Evolutionary conservation across 2,113 vertebrate genomes (phyloP).

Genomic region (Lipophrys pholis): DNA sequence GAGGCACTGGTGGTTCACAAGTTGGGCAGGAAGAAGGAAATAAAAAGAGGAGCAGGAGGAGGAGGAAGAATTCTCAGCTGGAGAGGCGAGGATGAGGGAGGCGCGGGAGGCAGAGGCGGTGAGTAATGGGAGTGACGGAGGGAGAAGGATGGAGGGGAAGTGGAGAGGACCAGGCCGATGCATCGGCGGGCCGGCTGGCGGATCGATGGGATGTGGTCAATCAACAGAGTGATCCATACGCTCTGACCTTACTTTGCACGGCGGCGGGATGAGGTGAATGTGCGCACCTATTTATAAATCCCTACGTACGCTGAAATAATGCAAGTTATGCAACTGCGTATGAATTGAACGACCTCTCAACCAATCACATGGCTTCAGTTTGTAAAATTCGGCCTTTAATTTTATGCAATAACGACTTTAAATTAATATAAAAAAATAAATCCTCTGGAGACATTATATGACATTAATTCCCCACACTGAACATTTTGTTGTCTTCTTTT

Average conservation of each 20-base stretch:
- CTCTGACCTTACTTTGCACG: slow-evolving; percentile 63
- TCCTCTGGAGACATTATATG: neutral
- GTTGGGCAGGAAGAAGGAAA: slow-evolving; percentile 37
- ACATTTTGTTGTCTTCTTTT: slow-evolving; percentile 37
- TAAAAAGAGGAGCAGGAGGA: slow-evolving; percentile 15
- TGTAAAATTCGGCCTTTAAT: neutral
- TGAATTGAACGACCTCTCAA: slow-evolving; percentile 14
- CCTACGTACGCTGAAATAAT: slow-evolving; percentile 32
- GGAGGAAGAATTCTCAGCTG: slow-evolving; percentile 19
- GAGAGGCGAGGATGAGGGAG: slow-evolving; percentile 47
- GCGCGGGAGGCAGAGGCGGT: slow-evolving; percentile 31
- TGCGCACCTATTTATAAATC: slow-evolving; percentile 38
- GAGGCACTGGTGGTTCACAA: slow-evolving; percentile 19
- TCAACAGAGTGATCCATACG: slow-evolving; percentile 70
- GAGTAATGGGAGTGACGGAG: slow-evolving; percentile 19
- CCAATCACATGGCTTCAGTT: neutral
- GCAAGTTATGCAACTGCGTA: slow-evolving; percentile 45
- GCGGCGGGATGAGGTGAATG: slow-evolving; percentile 20
- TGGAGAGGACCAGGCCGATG: slow-evolving; percentile 51
- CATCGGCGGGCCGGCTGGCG: slow-evolving; percentile 43
- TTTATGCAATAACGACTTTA: neutral
- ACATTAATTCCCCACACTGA: slow-evolving; percentile 40
- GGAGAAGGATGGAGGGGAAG: slow-evolving; percentile 12
- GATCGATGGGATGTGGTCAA: slow-evolving; percentile 69
- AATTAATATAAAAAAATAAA: neutral